A percentile compares a stretch with the other conserved stretches of the same genome.
Conservation (phyloP, 30 jellyfish, hydroid and myxozoan genomes). For the Cassiopea xamachana region DNA sequence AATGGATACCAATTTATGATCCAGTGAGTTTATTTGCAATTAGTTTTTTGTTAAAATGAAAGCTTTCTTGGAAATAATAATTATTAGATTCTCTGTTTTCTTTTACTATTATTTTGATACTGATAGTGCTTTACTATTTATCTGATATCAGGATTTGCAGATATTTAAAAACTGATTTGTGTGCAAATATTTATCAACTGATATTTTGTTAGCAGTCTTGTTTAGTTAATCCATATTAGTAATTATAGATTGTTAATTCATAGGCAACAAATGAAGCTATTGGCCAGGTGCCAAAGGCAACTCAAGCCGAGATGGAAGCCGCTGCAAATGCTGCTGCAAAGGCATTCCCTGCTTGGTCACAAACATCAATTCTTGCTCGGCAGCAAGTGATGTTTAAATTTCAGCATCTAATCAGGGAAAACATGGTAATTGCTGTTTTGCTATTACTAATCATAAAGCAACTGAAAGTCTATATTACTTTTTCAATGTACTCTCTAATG, state of each 20-base stretch:
- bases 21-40: slow-evolving; percentile 74
- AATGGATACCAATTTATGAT: slow-evolving; percentile 90
- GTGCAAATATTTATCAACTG: too few relatives aligned
- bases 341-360: slow-evolving; percentile 87
- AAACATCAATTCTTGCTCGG: slow-evolving; percentile 87
- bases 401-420: slow-evolving; percentile 89
- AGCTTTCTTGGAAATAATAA: too few relatives aligned
- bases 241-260: neutral
- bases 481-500: too few relatives aligned
- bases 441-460: too few relatives aligned
- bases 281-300: slow-evolving; percentile 89
- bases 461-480: too few relatives aligned
- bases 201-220: too few relatives aligned
- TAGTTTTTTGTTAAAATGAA: too few relatives aligned
- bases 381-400: slow-evolving; percentile 92
- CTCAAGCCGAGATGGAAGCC: slow-evolving; percentile 86
- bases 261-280: slow-evolving; percentile 97
- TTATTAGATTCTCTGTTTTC: neutral
- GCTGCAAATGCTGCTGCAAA: slow-evolving; percentile 90
- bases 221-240: too few relatives aligned
- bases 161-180: too few relatives aligned
- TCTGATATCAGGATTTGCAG: too few relatives aligned
- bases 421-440: slow-evolving; percentile 70
- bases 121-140: too few relatives aligned
- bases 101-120: too few relatives aligned